These are phyloP conservation scores for Phrynocephalus versicolor DNA, from an alignment of 2,113 vertebrate genomes.

Conservation along the genomic window DNA sequence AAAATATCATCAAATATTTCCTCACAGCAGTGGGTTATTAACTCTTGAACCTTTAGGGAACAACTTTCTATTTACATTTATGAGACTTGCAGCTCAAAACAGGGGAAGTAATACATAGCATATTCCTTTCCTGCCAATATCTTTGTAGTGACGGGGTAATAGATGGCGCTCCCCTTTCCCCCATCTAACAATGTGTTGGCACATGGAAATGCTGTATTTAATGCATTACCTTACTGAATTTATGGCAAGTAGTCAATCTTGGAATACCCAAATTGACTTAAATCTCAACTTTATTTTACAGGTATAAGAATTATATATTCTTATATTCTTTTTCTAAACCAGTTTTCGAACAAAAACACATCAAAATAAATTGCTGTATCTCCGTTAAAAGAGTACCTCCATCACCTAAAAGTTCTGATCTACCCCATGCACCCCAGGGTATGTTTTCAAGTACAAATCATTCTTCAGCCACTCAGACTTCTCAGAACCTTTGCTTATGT, in stretches of 20 bases:
- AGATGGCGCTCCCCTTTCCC: neutral
- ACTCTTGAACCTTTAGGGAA: neutral
- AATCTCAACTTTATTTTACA: neutral
- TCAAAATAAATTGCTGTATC: neutral
- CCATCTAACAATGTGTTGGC: neutral
- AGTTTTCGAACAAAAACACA: neutral
- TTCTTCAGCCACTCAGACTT: neutral
- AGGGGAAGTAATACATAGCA: neutral
- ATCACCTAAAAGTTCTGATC: neutral
- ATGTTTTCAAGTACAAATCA: too few species aligned
- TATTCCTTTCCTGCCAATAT: neutral
- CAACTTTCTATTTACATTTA: too few species aligned
- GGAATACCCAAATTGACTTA: neutral
- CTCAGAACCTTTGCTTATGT: conserved; percentile 20
- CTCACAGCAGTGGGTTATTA: neutral
- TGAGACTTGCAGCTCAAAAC: too few species aligned
- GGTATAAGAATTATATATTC: neutral
- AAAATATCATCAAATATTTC: neutral
- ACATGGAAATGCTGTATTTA: neutral
- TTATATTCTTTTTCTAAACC: too few species aligned
- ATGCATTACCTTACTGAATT: neutral
- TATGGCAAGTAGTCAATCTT: neutral
- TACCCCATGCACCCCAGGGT: too few species aligned
- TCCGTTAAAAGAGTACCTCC: neutral
- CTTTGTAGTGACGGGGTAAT: neutral